phyloP scores from a whole-genome alignment of 2,113 vertebrate genomes.

The Scytalopus superciliaris region DNA sequence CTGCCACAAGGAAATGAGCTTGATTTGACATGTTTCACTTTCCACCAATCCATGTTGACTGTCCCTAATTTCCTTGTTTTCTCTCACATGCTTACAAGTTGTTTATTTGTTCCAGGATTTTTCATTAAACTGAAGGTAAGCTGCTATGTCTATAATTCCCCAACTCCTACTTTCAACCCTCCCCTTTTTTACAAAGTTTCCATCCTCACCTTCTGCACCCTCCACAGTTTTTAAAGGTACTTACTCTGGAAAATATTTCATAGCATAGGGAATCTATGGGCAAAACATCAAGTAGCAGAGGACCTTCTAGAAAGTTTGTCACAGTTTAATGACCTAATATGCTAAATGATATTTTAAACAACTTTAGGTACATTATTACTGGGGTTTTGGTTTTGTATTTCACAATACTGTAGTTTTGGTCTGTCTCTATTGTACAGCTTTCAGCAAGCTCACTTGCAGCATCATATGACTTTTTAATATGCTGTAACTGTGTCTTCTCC shows the following conservation, averaged over 20 bases:
- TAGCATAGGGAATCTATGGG: background rate
- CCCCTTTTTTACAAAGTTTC: background rate
- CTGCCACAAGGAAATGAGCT: background rate
- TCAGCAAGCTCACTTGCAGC: background rate
- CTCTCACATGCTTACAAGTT: background rate
- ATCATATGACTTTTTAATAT: background rate
- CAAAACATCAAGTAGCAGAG: background rate
- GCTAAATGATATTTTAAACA: background rate
- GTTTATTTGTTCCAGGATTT: background rate
- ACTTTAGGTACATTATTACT: background rate
- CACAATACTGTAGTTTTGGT: background rate
- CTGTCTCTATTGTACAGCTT: background rate
- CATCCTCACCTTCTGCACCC: background rate
- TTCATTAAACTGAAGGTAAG: background rate
- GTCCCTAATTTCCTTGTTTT: conserved; percentile 3
- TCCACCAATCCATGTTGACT: background rate
- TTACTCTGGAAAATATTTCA: background rate
- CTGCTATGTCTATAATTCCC: background rate
- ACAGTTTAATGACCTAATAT: background rate
- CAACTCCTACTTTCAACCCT: background rate
- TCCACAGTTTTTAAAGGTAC: background rate
- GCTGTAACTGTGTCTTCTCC: background rate
- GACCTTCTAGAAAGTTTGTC: background rate
- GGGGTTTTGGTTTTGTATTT: background rate
- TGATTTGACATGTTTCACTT: background rate